Percentiles rank a stretch among this genome's conserved stretches.
Conservation (phyloP, 2,797 vertebrate species). For the Mormyrops attenuatus region DNA sequence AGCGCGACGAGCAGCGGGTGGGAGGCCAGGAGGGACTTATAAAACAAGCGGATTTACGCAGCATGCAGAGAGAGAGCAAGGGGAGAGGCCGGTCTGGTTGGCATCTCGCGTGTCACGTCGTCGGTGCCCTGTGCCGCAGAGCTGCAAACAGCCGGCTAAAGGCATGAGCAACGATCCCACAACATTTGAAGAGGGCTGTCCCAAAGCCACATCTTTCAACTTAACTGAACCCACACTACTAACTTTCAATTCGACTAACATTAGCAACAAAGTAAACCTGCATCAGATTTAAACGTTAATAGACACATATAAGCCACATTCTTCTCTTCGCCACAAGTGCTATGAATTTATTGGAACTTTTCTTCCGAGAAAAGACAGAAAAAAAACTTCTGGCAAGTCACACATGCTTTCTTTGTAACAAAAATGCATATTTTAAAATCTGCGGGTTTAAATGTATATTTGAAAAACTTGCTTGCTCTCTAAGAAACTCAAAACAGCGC, state of each 20-base stretch:
- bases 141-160: neutral
- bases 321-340: neutral
- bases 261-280: neutral
- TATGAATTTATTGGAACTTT: neutral
- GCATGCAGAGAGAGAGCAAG: neutral
- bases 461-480: neutral
- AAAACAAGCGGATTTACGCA: neutral
- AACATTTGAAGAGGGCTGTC: neutral
- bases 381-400: neutral
- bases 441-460: constrained; percentile 22
- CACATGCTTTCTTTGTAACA: neutral
- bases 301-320: neutral
- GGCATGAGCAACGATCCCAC: neutral
- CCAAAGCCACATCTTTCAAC: neutral
- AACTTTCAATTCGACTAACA: neutral
- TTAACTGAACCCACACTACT: neutral
- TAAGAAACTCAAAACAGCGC: constrained; percentile 31
- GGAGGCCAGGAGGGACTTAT: neutral
- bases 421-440: constrained; percentile 39
- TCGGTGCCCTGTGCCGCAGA: neutral
- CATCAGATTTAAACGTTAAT: neutral
- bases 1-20: neutral
- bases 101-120: neutral
- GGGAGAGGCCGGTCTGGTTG: neutral
- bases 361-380: neutral